phyloP scores from a whole-genome alignment of 2,113 vertebrate species.

The Agapornis roseicollis region DNA sequence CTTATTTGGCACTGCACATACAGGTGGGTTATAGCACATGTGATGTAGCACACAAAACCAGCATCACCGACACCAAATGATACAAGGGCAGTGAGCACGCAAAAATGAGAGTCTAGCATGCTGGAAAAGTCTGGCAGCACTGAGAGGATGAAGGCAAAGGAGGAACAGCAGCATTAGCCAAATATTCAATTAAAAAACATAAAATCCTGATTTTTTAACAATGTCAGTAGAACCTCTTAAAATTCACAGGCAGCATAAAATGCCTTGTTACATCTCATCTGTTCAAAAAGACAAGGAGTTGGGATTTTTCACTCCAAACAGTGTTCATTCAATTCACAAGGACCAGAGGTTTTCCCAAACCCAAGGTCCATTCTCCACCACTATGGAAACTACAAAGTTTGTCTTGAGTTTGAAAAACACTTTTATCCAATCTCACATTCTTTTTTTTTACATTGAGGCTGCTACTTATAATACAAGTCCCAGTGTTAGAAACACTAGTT shows the following conservation, averaged over 20 bases:
- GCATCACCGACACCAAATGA: background rate
- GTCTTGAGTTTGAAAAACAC: background rate
- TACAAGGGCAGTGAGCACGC: background rate
- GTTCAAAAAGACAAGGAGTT: background rate
- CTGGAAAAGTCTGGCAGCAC: background rate
- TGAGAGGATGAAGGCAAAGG: background rate
- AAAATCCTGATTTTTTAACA: background rate
- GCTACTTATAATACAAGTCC: background rate
- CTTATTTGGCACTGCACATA: background rate
- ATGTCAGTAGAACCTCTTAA: background rate
- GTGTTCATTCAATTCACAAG: background rate
- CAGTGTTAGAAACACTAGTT: background rate
- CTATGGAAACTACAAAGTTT: background rate
- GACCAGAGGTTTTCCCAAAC: background rate
- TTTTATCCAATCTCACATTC: background rate
- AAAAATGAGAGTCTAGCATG: background rate
- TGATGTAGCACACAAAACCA: background rate
- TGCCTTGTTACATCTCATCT: background rate
- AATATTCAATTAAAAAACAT: background rate
- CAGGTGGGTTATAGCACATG: background rate
- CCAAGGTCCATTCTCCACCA: background rate
- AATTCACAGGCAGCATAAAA: background rate
- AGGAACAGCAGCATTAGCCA: background rate
- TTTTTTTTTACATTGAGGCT: background rate
- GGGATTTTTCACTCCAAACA: background rate